These are phyloP conservation scores for Sisyra terminalis DNA, from an alignment of 2,888 invertebrate species.

Conservation along the genomic window DNA sequence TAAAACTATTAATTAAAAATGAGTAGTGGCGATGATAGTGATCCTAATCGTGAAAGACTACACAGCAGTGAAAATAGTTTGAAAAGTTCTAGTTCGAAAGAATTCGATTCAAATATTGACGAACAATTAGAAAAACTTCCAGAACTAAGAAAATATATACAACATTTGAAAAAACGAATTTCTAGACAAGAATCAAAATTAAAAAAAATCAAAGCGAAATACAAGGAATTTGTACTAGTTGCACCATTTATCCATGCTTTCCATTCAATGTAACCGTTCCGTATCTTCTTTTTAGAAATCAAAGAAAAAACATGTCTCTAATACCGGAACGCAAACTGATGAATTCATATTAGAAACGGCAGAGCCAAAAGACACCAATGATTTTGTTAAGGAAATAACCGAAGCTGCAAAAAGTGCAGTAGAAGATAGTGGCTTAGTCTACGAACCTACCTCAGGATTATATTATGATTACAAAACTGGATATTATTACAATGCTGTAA, in stretches of 20 bases:
- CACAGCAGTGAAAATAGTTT: too few species aligned
- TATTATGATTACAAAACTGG: constrained; percentile 81
- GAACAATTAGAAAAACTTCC: constrained; percentile 36
- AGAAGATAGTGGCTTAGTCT: constrained; percentile 64
- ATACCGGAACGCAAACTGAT: constrained; percentile 20
- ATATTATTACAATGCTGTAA: constrained; percentile 80
- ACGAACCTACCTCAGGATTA: constrained; percentile 71
- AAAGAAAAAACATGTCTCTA: constrained; percentile 16
- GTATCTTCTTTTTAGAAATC: constrained; percentile 11
- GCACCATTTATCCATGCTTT: constrained; percentile 2
- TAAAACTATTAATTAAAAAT: too few species aligned
- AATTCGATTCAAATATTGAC: constrained; percentile 10
- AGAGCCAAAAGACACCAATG: too few species aligned
- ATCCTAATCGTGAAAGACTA: too few species aligned
- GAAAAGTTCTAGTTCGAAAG: too few species aligned
- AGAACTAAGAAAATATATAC: constrained; percentile 37
- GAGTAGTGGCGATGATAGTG: too few species aligned
- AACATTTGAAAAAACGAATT: constrained; percentile 36
- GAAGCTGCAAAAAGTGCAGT: constrained; percentile 59
- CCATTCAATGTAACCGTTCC: background rate
- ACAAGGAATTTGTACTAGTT: constrained; percentile 32
- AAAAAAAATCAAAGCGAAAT: constrained; percentile 36
- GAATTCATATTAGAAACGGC: constrained; percentile 18
- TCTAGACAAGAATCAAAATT: constrained; percentile 39
- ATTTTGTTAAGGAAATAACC: constrained; percentile 58